Conservation (phyloP, 2,888 invertebrate species). For the Drosophila sordidula region DNA sequence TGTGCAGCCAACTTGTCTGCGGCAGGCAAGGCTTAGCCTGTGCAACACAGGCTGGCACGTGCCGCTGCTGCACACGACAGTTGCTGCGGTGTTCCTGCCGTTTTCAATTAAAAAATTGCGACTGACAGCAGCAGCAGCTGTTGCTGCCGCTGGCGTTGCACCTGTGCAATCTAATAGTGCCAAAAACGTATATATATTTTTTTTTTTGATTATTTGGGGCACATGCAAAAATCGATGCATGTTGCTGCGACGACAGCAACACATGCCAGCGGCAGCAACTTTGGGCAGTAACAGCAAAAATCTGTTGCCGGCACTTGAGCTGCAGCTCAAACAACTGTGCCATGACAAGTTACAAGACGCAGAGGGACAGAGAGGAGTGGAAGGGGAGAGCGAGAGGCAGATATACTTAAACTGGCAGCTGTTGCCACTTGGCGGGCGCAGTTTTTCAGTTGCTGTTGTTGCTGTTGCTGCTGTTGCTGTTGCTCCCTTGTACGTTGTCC, state of each 20-base stretch:
- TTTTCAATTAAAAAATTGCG: conserved; percentile 84
- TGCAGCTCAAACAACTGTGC: conserved; percentile 76
- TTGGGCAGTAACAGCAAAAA: conserved; percentile 61
- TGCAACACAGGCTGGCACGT: conserved; percentile 76
- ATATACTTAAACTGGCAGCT: conserved; percentile 58
- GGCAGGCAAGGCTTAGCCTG: conserved; percentile 38
- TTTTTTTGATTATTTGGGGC: conserved; percentile 19
- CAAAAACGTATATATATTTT: not conserved
- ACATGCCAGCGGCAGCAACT: conserved; percentile 54
- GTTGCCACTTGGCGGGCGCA: conserved; percentile 75
- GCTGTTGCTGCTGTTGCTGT: conserved; percentile 37
- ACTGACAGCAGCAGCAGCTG: conserved; percentile 83
- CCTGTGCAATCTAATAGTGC: conserved; percentile 55
- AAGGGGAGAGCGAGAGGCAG: conserved; percentile 12
- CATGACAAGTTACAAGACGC: conserved; percentile 73
- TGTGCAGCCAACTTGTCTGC: conserved; percentile 74
- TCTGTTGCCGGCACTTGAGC: conserved; percentile 78
- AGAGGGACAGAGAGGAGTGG: not conserved
- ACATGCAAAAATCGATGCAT: conserved; percentile 54
- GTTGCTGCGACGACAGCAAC: conserved; percentile 62
- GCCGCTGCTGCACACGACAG: conserved; percentile 59
- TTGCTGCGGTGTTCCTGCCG: conserved; percentile 54
- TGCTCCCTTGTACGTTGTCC: conserved; percentile 9
- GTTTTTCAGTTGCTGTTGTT: conserved; percentile 58
- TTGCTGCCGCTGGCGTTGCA: conserved; percentile 48